Base-by-base conservation (phyloP, 2,113 vertebrate species). In the Oreochromis niloticus region DNA sequence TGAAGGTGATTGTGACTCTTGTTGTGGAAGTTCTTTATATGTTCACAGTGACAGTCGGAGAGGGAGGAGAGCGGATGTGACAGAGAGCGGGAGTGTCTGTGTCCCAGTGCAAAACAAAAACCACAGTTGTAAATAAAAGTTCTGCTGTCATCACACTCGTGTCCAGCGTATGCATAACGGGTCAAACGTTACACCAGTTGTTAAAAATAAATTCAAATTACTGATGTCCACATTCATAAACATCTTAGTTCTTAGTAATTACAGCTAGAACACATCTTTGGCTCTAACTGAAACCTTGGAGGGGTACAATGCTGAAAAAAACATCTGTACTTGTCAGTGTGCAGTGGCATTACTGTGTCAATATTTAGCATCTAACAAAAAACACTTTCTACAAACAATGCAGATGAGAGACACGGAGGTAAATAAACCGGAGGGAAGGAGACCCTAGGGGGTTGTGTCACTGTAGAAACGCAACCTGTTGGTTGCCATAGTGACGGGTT, bases 401-500 rank as follows among this genome's bases (percentile, higher is more conserved):
- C 1, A 16, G 63, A 68, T 34, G 66, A 50, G 46, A 79, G 13
- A 85, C 12, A 61, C 11, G 13, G 13, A 50, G 43, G 57, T 13
- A 46, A 30, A 19, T 4, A 57, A 43, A 13, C 50, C 6, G 0
- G 30, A 4, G 50, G 6, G 32, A 8, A 7, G 22, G 16, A 39
- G 73, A 17, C 9, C 12, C n/a, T 46, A 81, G 68, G 12, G 83
- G 78, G 46, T 27, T 68, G 56, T 19, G 52, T 48, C 81, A 22
- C 41, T 24, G 9, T 14, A 4, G 63, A 59, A 61, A 57, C 10
- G 32, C 82, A 85, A 85, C 68, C 22, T 75, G 86, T 48, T 17
- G 39, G 93, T 95, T 93, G 75, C 88, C 83, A 93, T 90, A 46
- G 93, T 79, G 91, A 93, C 91, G n/a, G 78, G 54, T 73, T 87